Percentiles rank a stretch among this genome's conserved stretches.
These are phyloP conservation scores for Digitonthophagus gazella DNA, from an alignment of 2,888 invertebrate genomes.

Conservation along the genomic window DNA sequence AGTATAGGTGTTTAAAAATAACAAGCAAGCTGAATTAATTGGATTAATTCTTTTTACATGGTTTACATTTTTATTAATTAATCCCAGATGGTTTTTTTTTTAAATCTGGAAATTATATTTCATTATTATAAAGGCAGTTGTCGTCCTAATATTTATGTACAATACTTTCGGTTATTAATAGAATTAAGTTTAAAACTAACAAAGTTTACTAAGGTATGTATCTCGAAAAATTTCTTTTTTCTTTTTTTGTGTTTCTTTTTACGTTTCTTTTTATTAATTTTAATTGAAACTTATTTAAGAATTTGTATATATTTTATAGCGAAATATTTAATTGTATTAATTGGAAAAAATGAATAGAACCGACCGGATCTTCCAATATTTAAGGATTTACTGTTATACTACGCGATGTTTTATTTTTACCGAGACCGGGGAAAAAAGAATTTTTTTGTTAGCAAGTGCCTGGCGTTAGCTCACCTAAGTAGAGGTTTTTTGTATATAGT, in stretches of 20 bases:
- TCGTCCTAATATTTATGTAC: not conserved
- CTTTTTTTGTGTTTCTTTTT: too few relatives aligned
- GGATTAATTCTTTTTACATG: not conserved
- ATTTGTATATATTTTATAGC: not conserved
- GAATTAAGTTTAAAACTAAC: constrained; percentile 8
- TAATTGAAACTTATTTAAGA: not conserved
- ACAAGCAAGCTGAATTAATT: constrained; percentile 19
- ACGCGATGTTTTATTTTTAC: too few relatives aligned
- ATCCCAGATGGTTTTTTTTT: not conserved
- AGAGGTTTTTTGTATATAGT: constrained; percentile 31
- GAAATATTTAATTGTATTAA: not conserved
- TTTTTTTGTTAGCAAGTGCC: not conserved
- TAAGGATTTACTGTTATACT: not conserved
- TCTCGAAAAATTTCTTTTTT: constrained; percentile 19
- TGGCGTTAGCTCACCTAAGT: not conserved
- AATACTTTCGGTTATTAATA: not conserved
- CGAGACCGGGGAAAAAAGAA: not conserved
- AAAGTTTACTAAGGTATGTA: constrained; percentile 9
- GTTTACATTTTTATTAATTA: not conserved
- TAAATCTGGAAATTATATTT: not conserved
- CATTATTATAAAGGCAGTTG: not conserved
- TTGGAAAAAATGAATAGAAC: not conserved
- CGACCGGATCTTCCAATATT: too few relatives aligned
- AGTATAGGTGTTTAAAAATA: constrained; percentile 18
- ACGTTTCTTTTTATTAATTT: not conserved